Base-by-base conservation (phyloP, 2,888 invertebrate species). In the Rhagonycha lutea region DNA sequence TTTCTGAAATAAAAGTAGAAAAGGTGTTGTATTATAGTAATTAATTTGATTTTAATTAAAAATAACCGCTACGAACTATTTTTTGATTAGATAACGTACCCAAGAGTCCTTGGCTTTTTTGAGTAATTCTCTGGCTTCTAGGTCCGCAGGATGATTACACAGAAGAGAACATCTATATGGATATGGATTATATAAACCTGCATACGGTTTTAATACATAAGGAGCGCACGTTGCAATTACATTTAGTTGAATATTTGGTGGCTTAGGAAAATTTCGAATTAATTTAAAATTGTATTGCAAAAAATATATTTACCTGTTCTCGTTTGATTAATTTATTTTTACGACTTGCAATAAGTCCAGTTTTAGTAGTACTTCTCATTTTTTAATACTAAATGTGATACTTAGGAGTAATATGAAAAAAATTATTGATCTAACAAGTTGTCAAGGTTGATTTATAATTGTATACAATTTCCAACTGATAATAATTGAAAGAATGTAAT, bases 111-210 rank as follows among this genome's bases (percentile, higher is more conserved):
- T 95, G 1, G 93, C 92, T 75, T 92, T 90, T 84, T 91, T 92
- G 2, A 95, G 91, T 69, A 92, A 90, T 83, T 94, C 92, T 85
- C 92, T 94, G 0, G 93, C 92, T 68, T 92, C 93, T 18, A 89
- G 90, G 75, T 95, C 94, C 1, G 94, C 93, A 0, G 96, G 96
- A 87, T 96, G 96, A 86, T 96, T 96, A 88, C 96, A 96, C 9
- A 96, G 89, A 8, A 96, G 92, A 0, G 96, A 96, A 85, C 96
- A 96, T 7, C 92, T 92, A 78, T 92, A 91, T 0, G 94, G 91
- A 86, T 94, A 96, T 0, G 96, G 96, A 87, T 96, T 96, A 88
- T 92, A 95, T 0, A 96, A 89, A 0, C 94, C 94, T 3, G 95
- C 94, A 84, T 94, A 94, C 0, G 95, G 95, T 69, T 95, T 92